Evolutionary conservation across 1,140 invertebrate species (phyloP), one percentile per base, ranked within the genome.

Genomic region (Geopemphigus sp.): DNA sequence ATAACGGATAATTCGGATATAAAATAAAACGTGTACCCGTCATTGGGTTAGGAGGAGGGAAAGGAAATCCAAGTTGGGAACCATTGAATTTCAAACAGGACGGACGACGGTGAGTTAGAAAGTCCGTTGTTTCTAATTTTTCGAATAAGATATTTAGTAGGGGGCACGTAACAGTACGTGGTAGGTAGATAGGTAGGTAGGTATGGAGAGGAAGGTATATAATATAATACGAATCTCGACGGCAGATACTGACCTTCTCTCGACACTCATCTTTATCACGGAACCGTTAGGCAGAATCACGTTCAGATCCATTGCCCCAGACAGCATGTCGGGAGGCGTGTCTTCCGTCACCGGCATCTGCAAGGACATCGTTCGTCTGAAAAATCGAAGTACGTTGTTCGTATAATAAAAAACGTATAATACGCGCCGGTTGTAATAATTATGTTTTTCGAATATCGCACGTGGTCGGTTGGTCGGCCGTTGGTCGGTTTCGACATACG

Each of bases 241-340:
- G 17, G 39, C 5, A 12, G 14, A 47, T 82, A 81, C 82, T 85
- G 87, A 93, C 92, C 91, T 92, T 84, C 91, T 85, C 83, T 92
- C 89, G 5, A 92, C 90, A 57, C 88, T 89, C 84, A 90, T 89
- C 82, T 89, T 88, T 80, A 90, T 87, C 61, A 86, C 84, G 82
- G 88, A 87, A n/a, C 90, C 90, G 80, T 87, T 87, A 12, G 92
- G 92, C 68, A 93, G 85, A 81, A 91, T 87, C 61, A 93, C 90
- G 61, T 88, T 86, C 63, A 94, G 87, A 82, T 93, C 90, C 90
- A 93, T 92, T 83, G 89, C 89, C 80, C 92, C 92, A 82, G 91
- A 89, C 82, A 93, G 87, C 87, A 93, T 90, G 86, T 93, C 92
- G 76, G 90, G 89, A 53, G 91, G 90, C 17, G 91, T 92, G 85